Conservation (phyloP, 2,797 vertebrate genomes). For the Arnoldichthys spilopterus region DNA sequence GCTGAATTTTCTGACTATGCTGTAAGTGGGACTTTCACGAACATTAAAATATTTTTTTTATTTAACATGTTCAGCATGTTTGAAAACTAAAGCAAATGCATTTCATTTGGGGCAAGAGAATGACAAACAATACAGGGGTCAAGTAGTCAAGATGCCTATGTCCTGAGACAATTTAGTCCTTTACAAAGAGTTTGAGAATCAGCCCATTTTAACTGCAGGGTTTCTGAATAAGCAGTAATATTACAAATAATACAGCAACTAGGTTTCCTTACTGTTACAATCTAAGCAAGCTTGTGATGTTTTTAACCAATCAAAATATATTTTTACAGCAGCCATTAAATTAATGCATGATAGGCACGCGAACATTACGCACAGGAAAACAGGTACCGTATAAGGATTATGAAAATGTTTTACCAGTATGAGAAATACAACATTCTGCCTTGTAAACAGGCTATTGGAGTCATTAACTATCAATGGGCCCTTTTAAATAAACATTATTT, state of each 20-base stretch:
- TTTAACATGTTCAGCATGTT: too few species aligned
- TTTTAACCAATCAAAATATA: background rate
- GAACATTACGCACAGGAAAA: background rate
- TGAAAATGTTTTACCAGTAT: background rate
- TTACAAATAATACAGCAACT: background rate
- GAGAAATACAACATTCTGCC: too few species aligned
- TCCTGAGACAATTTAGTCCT: background rate
- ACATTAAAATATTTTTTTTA: background rate
- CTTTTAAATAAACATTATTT: background rate
- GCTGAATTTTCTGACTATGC: constrained; percentile 28
- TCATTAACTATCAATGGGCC: background rate
- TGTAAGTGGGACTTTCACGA: constrained; percentile 12
- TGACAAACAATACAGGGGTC: background rate
- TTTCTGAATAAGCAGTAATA: too few species aligned
- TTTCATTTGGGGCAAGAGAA: background rate
- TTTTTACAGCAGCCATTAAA: background rate
- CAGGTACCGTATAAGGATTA: background rate
- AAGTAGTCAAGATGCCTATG: background rate
- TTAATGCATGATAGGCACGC: background rate
- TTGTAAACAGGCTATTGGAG: background rate
- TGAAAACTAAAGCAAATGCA: constrained; percentile 5
- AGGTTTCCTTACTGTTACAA: background rate
- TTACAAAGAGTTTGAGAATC: background rate
- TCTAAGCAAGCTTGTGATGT: background rate
- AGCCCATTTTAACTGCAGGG: too few species aligned